Conservation (phyloP, 2,888 invertebrate species). For the Ophion ventricosus region DNA sequence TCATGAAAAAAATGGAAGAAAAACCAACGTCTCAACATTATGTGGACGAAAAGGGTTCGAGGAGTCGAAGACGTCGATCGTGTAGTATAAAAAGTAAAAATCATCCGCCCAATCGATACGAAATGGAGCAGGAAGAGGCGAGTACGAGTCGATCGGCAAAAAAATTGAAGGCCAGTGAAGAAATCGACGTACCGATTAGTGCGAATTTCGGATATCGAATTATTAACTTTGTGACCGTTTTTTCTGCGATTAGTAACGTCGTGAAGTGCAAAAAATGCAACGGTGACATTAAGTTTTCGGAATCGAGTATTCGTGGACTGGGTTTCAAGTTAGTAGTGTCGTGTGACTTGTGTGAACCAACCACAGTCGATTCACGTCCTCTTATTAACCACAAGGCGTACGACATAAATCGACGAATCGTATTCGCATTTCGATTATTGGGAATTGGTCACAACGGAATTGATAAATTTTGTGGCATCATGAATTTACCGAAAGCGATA, state of each 20-base stretch:
- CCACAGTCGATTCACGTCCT: constrained; percentile 52
- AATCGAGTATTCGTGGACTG: constrained; percentile 51
- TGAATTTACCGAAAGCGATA: constrained; percentile 63
- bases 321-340: constrained; percentile 57
- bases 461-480: constrained; percentile 68
- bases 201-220: constrained; percentile 42
- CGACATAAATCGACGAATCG: constrained; percentile 70
- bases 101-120: constrained; percentile 55
- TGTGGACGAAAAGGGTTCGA: constrained; percentile 31
- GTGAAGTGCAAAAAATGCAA: constrained; percentile 62
- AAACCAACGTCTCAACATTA: constrained; percentile 1
- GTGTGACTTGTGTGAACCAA: constrained; percentile 58
- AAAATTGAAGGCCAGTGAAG: constrained; percentile 46
- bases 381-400: constrained; percentile 64
- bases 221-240: constrained; percentile 56
- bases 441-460: constrained; percentile 68
- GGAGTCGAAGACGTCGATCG: constrained; percentile 8
- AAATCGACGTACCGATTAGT: constrained; percentile 40
- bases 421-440: constrained; percentile 69
- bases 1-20: constrained; percentile 5
- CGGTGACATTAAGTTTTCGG: constrained; percentile 55
- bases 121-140: constrained; percentile 63
- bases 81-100: not conserved
- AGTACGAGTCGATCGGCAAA: constrained; percentile 63
- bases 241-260: constrained; percentile 52